A percentile compares a stretch with the other conserved stretches of the same genome.
Conservation (phyloP, 2,888 invertebrate species). For the Epinotia bilunana region DNA sequence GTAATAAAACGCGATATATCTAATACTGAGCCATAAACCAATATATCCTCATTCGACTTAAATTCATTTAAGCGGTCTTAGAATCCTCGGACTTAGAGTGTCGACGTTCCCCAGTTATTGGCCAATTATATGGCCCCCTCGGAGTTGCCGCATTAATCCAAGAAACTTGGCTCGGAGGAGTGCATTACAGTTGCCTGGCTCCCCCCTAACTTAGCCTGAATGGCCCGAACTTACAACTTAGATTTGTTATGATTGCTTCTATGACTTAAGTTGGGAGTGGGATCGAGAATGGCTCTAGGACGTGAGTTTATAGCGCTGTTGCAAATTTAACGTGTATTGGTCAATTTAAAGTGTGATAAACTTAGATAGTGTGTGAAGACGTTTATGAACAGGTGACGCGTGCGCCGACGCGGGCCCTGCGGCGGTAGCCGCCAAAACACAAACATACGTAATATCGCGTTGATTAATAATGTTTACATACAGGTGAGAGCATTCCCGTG, state of each 20-base stretch:
- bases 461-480: too few relatives aligned
- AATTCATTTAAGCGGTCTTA: background rate
- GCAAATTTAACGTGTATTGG: conserved; percentile 8
- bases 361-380: background rate
- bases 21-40: background rate
- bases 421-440: too few relatives aligned
- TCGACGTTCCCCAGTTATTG: conserved; percentile 34
- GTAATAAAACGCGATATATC: background rate
- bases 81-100: conserved; percentile 28
- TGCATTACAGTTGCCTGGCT: conserved; percentile 43
- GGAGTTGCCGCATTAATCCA: conserved; percentile 37
- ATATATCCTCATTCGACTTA: background rate
- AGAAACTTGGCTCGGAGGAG: conserved; percentile 38
- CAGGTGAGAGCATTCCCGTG: too few relatives aligned
- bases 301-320: conserved; percentile 21
- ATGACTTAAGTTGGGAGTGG: conserved; percentile 41
- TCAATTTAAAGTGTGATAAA: conserved; percentile 6
- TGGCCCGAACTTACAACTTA: conserved; percentile 44
- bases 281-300: conserved; percentile 26
- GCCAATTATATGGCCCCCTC: conserved; percentile 41
- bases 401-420: too few relatives aligned
- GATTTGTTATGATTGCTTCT: conserved; percentile 45
- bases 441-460: too few relatives aligned
- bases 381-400: too few relatives aligned
- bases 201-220: conserved; percentile 38